Evolutionary conservation across 2,888 invertebrate species (phyloP), one percentile per base, ranked within the genome.

Genomic region (Xanthia icteritia): DNA sequence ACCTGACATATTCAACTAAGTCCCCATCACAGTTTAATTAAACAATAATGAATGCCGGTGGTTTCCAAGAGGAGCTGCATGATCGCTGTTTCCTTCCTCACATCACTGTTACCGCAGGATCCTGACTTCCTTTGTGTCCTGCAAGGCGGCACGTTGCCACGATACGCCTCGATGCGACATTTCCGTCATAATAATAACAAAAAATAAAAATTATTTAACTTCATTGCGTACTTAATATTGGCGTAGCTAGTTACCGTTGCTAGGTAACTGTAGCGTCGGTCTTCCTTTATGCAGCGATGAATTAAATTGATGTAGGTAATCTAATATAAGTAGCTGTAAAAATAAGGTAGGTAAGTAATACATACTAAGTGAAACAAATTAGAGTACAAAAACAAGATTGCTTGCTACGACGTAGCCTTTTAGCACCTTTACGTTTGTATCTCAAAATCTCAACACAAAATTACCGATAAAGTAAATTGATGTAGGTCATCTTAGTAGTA

Each of bases 111-210:
- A 82, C 81, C 86, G 88, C 77, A 81, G 86, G 87, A 85, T 79
- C 58, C 69, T 73, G 58, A 31, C 61, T 82, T 88, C 87, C 90
- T 90, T 91, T 90, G 90, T 91, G 82, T 83, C 88, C 86, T 84
- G 86, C 82, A 76, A 86, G 80, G 65, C 78, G 69, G 56, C 72
- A 79, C 88, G 96, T 96, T 96, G 95, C 96, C 94, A 95, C 89
- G 96, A 88, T 90, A 94, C 94, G 92, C 89, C 89, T 89, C 92
- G 92, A 90, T 95, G 95, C 96, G 95, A 93, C 96, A 95, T 94
- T 94, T 91, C 84, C 82, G 78, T 88, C 86, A 89, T 90, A 90
- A 91, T 93, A 92, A 94, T 90, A 93, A 93, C 90, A 93, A 93
- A 91, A 90, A 92, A 91, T 88, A 91, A 91, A 91, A 91, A 89